Evolutionary conservation across 2,888 invertebrate genomes (phyloP), one percentile per base, ranked within the genome.

Genomic region (Bellardia pandia): DNA sequence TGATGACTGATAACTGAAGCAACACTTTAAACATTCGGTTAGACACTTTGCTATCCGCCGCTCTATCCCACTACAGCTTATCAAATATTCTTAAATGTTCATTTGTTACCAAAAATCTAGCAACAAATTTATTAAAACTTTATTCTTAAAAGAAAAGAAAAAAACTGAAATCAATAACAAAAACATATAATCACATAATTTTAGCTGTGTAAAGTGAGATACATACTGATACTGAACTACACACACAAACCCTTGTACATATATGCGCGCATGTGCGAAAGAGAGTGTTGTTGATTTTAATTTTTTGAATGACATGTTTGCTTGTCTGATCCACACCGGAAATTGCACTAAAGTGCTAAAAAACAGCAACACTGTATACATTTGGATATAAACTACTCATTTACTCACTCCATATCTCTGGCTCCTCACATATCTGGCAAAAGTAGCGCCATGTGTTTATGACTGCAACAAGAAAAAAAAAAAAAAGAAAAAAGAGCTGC

Each of bases 311-410:
- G 74, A 81, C 74, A 81, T 81, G 68, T 75, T 81, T 75, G 37
- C 6, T 68, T 66, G 78, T 82, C 62, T 82, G 64, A 78, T 82
- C 48, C 64, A 58, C 69, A 85, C 87, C 87, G 87, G 87, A 87
- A 87, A 87, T 87, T 87, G 78, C 81, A 85, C 45, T 71, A 62
- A 69, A 85, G 87, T 85, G 87, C 45, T 87, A 85, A 80, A 80
- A 84, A 76, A 62, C 58, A 78, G 64, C 81, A 53, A 82, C 40
- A 69, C 53, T 58, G 23, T 37, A 1, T 13, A 71, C 4, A n/a
- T 45, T 45, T 45, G 45, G 11, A 13, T 51, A 58, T 33, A 64
- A 77, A 37, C 3, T 75, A 53, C 51, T 5, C 82, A 53, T 51
- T 5, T n/a, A 51, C 45, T 66, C 33, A 77, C 33, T 72, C 16